Percentiles rank a stretch among this genome's conserved stretches.
Evolutionary conservation across 2,888 invertebrate species (phyloP).

Genomic region (Lasioglossum leucozonium): DNA sequence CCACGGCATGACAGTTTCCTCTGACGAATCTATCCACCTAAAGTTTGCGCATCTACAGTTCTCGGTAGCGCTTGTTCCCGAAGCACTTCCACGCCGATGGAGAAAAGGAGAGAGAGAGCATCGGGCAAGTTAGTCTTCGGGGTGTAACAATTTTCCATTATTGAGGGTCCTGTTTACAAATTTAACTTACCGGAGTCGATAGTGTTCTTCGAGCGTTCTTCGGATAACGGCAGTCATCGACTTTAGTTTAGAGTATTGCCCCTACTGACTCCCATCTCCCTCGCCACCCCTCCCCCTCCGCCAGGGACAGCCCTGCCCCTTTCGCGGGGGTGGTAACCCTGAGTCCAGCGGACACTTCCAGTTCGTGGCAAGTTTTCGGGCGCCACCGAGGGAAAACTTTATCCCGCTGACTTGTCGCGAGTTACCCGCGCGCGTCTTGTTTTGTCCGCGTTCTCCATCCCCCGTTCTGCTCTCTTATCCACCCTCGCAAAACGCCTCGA

Average conservation of each 20-base stretch:
- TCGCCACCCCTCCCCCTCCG: slow-evolving; percentile 7
- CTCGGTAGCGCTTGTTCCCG: neutral
- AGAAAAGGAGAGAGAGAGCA: neutral
- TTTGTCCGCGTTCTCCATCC: slow-evolving; percentile 70
- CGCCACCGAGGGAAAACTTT: slow-evolving; percentile 77
- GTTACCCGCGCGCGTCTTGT: slow-evolving; percentile 73
- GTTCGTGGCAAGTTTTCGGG: slow-evolving; percentile 79
- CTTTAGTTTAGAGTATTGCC: slow-evolving; percentile 74
- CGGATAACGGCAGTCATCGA: slow-evolving; percentile 60
- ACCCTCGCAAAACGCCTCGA: slow-evolving; percentile 23
- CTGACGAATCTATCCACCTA: neutral
- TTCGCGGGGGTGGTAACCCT: slow-evolving; percentile 32
- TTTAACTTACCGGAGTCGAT: slow-evolving; percentile 78
- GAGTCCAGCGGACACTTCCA: slow-evolving; percentile 70
- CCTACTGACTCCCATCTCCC: slow-evolving; percentile 39
- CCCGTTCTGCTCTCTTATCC: slow-evolving; percentile 1
- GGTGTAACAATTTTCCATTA: slow-evolving; percentile 80
- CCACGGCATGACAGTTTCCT: neutral
- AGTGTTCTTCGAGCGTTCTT: slow-evolving; percentile 31
- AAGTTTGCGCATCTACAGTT: neutral
- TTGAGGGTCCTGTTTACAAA: slow-evolving; percentile 83
- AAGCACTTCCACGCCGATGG: neutral
- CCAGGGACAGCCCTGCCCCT: slow-evolving; percentile 7
- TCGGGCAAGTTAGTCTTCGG: slow-evolving; percentile 58
- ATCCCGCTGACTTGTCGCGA: slow-evolving; percentile 79